Evolutionary conservation across 1,140 invertebrate genomes (phyloP).

Genomic region (Drosophila sucinea): DNA sequence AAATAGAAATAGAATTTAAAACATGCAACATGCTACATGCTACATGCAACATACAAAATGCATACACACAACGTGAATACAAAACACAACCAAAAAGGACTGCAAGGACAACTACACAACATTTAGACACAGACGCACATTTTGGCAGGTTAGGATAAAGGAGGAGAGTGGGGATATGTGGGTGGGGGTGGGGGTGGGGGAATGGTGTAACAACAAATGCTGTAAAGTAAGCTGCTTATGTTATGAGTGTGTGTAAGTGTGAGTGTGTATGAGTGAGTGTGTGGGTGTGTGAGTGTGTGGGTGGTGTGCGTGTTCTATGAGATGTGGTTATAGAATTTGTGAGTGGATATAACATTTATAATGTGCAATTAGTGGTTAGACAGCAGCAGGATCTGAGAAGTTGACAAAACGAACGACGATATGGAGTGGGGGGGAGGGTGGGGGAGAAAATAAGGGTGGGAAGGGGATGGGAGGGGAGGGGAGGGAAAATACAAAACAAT

Average conservation of each 20-base stretch:
- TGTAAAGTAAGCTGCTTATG: conserved; percentile 62
- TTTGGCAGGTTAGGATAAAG: background rate
- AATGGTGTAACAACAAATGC: conserved; percentile 21
- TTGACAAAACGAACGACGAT: conserved; percentile 6
- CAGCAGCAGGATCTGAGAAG: background rate
- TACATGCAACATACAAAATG: conserved; percentile 22
- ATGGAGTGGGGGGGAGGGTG: no score
- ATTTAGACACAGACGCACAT: conserved; percentile 14
- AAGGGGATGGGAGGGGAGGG: background rate
- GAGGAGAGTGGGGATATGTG: background rate
- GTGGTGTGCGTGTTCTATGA: background rate
- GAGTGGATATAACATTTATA: conserved; percentile 49
- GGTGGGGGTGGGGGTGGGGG: background rate
- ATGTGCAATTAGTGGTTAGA: conserved; percentile 55
- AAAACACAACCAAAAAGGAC: conserved; percentile 15
- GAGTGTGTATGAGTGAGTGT: background rate
- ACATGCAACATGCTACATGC: conserved; percentile 11
- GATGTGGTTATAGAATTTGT: conserved; percentile 37
- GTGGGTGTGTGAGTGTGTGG: conserved; percentile 16
- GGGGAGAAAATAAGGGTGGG: no score
- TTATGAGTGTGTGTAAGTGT: conserved; percentile 14
- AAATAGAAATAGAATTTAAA: conserved; percentile 68
- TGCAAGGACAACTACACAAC: conserved; percentile 9
- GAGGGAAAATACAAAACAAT: conserved; percentile 1
- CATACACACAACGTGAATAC: conserved; percentile 1